Conservation (phyloP, 2,113 vertebrate species). For the Heterotilapia buettikoferi region DNA sequence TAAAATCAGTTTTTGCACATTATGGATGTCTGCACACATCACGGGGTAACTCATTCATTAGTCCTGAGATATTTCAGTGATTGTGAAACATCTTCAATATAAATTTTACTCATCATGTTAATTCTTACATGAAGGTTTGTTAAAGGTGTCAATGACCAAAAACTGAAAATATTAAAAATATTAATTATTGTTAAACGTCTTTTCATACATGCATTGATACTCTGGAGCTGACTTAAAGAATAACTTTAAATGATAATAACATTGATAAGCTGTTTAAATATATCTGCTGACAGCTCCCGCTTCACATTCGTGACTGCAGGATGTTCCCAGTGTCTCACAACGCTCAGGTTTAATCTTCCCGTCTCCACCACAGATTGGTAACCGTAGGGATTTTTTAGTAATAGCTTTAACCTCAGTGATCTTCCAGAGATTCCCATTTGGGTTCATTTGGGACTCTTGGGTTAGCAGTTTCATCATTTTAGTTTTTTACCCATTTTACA, state of each 20-base stretch:
- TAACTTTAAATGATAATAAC: neutral
- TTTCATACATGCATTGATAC: neutral
- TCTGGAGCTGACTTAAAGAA: neutral
- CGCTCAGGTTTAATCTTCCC: neutral
- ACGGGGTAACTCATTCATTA: neutral
- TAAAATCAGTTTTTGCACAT: neutral
- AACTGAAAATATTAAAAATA: neutral
- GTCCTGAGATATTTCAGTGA: neutral
- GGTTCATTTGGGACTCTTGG: neutral
- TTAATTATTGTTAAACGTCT: neutral
- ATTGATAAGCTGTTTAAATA: neutral
- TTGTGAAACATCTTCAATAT: neutral
- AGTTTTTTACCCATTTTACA: neutral
- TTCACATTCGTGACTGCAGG: neutral
- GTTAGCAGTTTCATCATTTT: neutral
- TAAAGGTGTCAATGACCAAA: neutral
- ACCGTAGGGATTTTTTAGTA: neutral
- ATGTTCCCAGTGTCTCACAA: neutral
- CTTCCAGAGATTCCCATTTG: neutral
- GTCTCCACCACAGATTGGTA: neutral
- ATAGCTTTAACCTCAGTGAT: neutral
- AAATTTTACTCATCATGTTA: neutral
- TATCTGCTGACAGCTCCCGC: neutral
- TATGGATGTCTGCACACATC: neutral
- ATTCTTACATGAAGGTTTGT: neutral